Conservation (phyloP, 2,888 invertebrate genomes). For the Thera obeliscata region DNA sequence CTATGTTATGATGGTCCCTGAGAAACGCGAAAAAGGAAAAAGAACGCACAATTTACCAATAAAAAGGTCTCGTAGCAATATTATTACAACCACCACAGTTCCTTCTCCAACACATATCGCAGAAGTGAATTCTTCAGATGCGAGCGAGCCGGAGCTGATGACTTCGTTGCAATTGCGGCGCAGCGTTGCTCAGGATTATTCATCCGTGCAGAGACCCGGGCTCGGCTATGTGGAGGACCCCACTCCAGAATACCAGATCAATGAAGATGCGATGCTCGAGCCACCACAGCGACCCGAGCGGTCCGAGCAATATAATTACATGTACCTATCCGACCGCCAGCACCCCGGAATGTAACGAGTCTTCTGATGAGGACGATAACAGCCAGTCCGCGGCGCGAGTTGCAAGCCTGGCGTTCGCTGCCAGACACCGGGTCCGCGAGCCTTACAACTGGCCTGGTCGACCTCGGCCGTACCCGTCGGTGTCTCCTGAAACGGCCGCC, state of each 20-base stretch:
- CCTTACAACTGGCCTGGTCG: not conserved
- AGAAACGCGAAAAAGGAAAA: not conserved
- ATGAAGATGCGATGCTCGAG: not conserved
- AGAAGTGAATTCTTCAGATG: not conserved
- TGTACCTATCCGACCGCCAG: not conserved
- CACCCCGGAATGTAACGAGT: too few relatives aligned
- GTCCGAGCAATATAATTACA: not conserved
- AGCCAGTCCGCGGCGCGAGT: not conserved
- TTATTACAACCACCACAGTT: not conserved
- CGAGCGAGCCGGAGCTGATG: slow-evolving; percentile 2
- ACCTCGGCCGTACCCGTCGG: not conserved
- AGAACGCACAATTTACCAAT: not conserved
- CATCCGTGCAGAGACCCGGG: not conserved
- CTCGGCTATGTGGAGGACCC: not conserved
- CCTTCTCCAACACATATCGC: not conserved
- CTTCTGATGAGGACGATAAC: not conserved
- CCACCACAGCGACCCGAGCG: not conserved
- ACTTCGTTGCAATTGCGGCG: not conserved
- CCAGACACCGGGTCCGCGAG: not conserved
- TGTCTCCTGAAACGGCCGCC: not conserved
- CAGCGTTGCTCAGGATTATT: not conserved
- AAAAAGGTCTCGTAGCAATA: not conserved
- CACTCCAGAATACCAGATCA: not conserved
- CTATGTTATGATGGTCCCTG: not conserved
- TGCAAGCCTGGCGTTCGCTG: not conserved